Percentiles rank a stretch among this genome's conserved stretches.
Conservation (phyloP, 2,113 vertebrate genomes). For the Periophthalmodon schlosseri region DNA sequence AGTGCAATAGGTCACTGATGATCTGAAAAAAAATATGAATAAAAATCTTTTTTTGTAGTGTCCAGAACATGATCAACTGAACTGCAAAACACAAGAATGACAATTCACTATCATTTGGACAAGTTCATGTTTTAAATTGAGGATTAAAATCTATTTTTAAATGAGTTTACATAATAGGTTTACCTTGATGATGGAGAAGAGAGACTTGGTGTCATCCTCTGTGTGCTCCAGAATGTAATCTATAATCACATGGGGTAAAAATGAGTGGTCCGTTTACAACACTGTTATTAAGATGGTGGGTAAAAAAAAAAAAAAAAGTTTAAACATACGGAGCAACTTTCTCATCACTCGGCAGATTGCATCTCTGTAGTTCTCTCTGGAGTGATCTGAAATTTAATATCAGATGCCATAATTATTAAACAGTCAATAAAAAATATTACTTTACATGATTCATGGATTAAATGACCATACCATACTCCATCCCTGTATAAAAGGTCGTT, state of each 20-base stretch:
- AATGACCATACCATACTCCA: conserved; percentile 84
- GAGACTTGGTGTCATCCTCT: conserved; percentile 97
- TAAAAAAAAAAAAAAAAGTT: neutral
- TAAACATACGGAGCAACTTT: conserved; percentile 89
- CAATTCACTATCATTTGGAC: neutral
- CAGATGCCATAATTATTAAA: neutral
- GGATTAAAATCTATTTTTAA: no score
- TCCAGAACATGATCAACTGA: neutral
- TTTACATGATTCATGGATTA: neutral
- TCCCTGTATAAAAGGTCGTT: conserved; percentile 87
- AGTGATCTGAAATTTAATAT: conserved; percentile 74
- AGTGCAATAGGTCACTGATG: conserved; percentile 92
- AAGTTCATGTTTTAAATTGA: neutral
- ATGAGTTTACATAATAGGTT: neutral
- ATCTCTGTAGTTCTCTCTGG: conserved; percentile 91
- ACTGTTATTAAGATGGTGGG: neutral
- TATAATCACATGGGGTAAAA: conserved; percentile 37
- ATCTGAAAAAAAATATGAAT: conserved; percentile 77
- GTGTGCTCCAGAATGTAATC: conserved; percentile 92
- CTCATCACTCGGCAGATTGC: conserved; percentile 86
- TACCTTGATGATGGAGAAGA: conserved; percentile 98
- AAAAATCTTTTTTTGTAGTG: neutral
- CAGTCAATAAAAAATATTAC: neutral
- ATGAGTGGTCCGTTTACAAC: neutral
- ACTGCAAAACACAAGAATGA: neutral